A percentile compares a stretch with the other conserved stretches of the same genome.
Conservation (phyloP, 2,113 vertebrate species). For the Ahaetulla prasina region DNA sequence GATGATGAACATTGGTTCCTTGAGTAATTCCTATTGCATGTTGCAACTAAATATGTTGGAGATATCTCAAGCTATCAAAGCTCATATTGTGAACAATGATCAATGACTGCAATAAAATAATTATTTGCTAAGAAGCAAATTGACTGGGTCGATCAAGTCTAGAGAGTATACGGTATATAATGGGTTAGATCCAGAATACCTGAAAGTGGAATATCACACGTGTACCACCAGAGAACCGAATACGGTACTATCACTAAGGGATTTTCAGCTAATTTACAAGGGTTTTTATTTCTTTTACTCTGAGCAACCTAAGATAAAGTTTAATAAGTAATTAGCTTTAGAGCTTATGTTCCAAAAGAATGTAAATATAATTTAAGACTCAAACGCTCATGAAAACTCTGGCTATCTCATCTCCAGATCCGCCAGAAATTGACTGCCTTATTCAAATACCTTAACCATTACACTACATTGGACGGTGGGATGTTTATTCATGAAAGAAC, state of each 20-base stretch:
- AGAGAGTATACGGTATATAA: not conserved
- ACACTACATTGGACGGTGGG: not conserved
- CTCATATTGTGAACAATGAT: not conserved
- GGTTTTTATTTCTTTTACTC: not conserved
- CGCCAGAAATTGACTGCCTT: not conserved
- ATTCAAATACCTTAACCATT: not conserved
- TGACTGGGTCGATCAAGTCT: not conserved
- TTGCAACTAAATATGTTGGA: not conserved
- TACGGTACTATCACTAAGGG: not conserved
- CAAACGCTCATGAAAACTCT: not conserved
- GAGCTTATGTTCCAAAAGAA: not conserved
- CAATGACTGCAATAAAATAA: not conserved
- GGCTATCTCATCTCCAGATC: not conserved
- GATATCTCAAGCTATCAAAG: not conserved
- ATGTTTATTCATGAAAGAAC: not conserved
- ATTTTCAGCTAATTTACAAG: not conserved
- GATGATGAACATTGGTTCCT: not conserved
- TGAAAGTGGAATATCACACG: not conserved
- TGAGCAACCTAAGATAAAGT: not conserved
- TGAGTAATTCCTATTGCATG: not conserved
- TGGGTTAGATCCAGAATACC: not conserved
- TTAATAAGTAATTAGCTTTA: not conserved
- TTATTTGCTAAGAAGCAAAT: not conserved
- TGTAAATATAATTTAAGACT: not conserved
- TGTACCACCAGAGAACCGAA: not conserved